Evolutionary conservation across 1,140 invertebrate species (phyloP), one percentile per base, ranked within the genome.

Genomic region (Bombus soroeensis): DNA sequence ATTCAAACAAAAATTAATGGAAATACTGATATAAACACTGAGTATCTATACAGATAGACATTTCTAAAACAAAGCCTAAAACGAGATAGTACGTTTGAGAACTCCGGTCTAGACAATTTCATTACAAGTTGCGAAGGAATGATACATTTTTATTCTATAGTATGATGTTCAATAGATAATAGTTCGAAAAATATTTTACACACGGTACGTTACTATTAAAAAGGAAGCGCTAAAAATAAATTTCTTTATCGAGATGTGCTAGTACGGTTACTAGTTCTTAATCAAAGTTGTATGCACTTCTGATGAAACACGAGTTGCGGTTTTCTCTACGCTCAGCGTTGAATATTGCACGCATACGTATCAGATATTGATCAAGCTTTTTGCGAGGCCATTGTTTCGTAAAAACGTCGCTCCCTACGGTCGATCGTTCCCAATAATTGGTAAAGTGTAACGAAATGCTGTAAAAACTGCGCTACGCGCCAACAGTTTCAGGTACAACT

Each of bases 281-380:
- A 76, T 76, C 28, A 83, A 76, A 53, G 32, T 68, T 68, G 32
- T 10, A 76, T 75, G 32, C 9, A 82, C 71, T 74, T 75, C 53
- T 71, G 70, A 39, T 64, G 47, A 39, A 39, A 41, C 32, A 66
- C 81, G 25, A 43, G 39, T 34, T 18, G 32, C 32, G n/a, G 71
- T 64, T 75, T 34, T 75, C n/a, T n/a, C 22, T 32, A 47, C 59
- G 53, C 32, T 75, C 41, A 8, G 57, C 43, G 41, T 47, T 82
- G 25, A 82, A 82, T 82, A 82, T 75, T 75, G 57, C 71, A 82
- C 32, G 39, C 28, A 37, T 39, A 41, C 53, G 70, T 57, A 57
- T 73, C 37, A 25, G 18, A 37, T 75, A 82, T 82, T 41, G 81
- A 75, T 75, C 39, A 64, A 64, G 74, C 32, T 64, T 66, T 82